phyloP scores from a whole-genome alignment of 2,113 vertebrate species.

The Sarotherodon lohbergeri region DNA sequence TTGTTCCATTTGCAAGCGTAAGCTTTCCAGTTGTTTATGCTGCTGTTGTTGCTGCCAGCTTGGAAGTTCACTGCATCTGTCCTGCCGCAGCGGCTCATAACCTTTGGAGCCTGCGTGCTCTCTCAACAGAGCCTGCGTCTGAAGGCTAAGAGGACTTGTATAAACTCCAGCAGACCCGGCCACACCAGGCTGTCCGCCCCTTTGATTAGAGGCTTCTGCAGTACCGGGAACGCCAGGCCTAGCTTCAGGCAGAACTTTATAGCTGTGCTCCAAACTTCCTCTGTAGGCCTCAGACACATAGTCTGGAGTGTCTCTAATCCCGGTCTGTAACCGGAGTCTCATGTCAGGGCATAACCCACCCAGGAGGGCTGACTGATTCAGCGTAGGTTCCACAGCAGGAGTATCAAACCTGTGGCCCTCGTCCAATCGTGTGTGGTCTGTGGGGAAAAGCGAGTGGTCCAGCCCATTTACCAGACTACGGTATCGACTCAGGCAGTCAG shows the following conservation, averaged over 20 bases:
- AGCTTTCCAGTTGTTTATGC: conserved; percentile 80
- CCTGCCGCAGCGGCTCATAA: conserved; percentile 65
- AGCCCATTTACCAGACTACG: conserved; percentile 77
- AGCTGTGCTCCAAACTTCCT: conserved; percentile 63
- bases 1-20: conserved; percentile 86
- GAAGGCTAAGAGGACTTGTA: conserved; percentile 63
- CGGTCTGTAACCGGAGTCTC: conserved; percentile 75
- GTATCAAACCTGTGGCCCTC: conserved; percentile 83
- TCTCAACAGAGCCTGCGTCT: conserved; percentile 70
- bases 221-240: conserved; percentile 50
- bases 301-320: conserved; percentile 57
- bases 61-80: conserved; percentile 76
- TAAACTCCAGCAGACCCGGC: conserved; percentile 69
- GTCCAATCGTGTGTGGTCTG: conserved; percentile 75
- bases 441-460: conserved; percentile 78
- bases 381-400: conserved; percentile 82
- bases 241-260: conserved; percentile 80
- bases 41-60: conserved; percentile 85
- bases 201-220: conserved; percentile 64
- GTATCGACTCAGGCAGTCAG: conserved; percentile 75
- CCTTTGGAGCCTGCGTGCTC: conserved; percentile 69
- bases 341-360: conserved; percentile 79
- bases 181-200: conserved; percentile 42
- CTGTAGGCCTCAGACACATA: conserved; percentile 72
- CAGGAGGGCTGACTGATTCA: conserved; percentile 84